Evolutionary conservation across 2,797 vertebrate species (phyloP), one percentile per base, ranked within the genome.

Genomic region (Takifugu ocellatus): DNA sequence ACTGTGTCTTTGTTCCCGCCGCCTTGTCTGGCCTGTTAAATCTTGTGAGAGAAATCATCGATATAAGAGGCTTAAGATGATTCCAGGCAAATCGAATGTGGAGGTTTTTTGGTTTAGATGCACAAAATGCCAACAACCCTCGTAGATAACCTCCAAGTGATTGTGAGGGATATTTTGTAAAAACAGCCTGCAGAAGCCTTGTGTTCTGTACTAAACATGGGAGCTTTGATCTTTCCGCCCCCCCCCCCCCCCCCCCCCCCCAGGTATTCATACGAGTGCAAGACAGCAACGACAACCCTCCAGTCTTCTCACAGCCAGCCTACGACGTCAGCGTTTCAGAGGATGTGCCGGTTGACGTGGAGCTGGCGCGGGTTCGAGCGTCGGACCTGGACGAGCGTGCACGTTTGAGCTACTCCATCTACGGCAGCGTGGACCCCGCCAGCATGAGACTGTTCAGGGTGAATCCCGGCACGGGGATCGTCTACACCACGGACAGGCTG

Each of bases 231-330:
- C 11, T 44, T 44, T 44, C n/a, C 6, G 14, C 1, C 50, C 27
- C 63, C 47, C 63, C 49, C 49, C 63, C 47, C 63, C 49, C 49
- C 16, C 75, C 29, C 5, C 17, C 29, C 5, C 17, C 60, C 63
- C 5, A 99, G 97, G 93, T 99, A 46, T 92, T 93, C 67, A 95
- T 99, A 79, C 92, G 91, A 72, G 91, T 99, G 51, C 93, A 94
- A 78, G 97, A 99, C 77, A 94, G 90, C 86, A 99, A 99, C 66
- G 95, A 99, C 86, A 97, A 98, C 72, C 90, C 94, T 17, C 97
- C 97, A 10, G 83, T 92, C 44, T 99, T 99, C 89, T 96, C 94
- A 9, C 84, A 93, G 75, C 84, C 93, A 4, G 88, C 91, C 48
- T 98, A 98, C 1, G 93, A 97, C 63, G 84, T 97, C 55, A 86